Evolutionary conservation across 2,797 vertebrate genomes (phyloP).

Genomic region (Selene dorsalis): DNA sequence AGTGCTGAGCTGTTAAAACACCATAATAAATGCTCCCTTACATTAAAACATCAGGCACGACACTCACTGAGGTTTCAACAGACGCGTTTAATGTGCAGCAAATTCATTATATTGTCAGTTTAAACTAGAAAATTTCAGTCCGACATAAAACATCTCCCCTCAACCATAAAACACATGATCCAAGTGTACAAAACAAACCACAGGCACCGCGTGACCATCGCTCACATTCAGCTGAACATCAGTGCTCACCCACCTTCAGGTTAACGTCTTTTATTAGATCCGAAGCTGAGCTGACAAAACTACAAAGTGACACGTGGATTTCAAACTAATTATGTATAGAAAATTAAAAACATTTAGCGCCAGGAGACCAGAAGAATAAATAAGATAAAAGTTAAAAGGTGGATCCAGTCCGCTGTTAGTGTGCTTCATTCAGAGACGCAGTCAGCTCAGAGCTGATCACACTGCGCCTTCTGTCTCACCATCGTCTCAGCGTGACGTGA

Average conservation of each 20-base stretch:
- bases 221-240: not conserved
- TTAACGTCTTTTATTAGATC: constrained; percentile 23
- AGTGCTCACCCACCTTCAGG: constrained; percentile 16
- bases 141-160: not conserved
- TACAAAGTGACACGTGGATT: constrained; percentile 38
- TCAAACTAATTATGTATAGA: constrained; percentile 11
- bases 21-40: too few species aligned
- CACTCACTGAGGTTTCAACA: not conserved
- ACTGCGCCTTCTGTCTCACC: not conserved
- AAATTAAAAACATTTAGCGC: constrained; percentile 25
- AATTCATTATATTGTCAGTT: constrained; percentile 51
- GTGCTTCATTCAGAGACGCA: not conserved
- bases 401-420: not conserved
- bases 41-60: not conserved
- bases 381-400: constrained; percentile 66
- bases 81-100: constrained; percentile 51
- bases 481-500: not conserved
- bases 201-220: not conserved
- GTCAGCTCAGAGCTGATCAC: not conserved
- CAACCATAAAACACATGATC: constrained; percentile 23
- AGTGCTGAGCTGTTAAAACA: too few species aligned
- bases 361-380: constrained; percentile 56
- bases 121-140: not conserved
- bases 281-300: constrained; percentile 16
- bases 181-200: constrained; percentile 4